Evolutionary conservation across 2,113 vertebrate species (phyloP), one percentile per base, ranked within the genome.

Genomic region (Etia nguti): DNA sequence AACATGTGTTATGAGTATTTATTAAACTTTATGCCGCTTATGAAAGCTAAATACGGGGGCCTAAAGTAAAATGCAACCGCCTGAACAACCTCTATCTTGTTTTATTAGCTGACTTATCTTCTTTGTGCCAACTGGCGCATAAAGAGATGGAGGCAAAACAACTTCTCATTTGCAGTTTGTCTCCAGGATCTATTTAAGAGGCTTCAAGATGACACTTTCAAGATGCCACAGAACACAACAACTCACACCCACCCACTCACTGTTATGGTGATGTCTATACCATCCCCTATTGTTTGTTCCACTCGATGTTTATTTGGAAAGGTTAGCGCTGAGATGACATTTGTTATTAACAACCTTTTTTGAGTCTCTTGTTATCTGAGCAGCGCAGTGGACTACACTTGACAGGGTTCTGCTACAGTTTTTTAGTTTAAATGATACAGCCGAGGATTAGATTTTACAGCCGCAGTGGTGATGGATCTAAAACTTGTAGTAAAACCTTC

Each of bases 271-370:
- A 79, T 83, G 82, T 82, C 86, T 83, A 70, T 38, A 70, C 31
- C 24, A 50, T 26, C 79, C 89, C 46, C 80, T 87, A 83, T 86
- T 77, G 86, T 87, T 87, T 89, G 90, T 81, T 90, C 56, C 34
- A 11, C 82, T 16, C 13, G 7, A 4, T 81, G 77, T 88, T 93
- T 80, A 87, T 93, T 84, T 81, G 81, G 86, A 89, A 90, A 86
- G 79, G 86, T 89, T 89, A 80, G 86, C 15, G 81, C 18, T 7
- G 50, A 38, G 36, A 70, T 62, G 38, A 79, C 85, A 85, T 88
- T 77, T 85, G 86, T 82, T 56, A 54, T 26, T 38, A 86, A 70
- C 75, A 88, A 79, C 86, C 88, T 86, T 81, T 65, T 24, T 48
- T 54, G 59, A 34, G 29, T 50, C 48, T 57, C 55, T 57, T 31